Base-by-base conservation (phyloP, 2,888 invertebrate species). In the Boloria euphrosyne region DNA sequence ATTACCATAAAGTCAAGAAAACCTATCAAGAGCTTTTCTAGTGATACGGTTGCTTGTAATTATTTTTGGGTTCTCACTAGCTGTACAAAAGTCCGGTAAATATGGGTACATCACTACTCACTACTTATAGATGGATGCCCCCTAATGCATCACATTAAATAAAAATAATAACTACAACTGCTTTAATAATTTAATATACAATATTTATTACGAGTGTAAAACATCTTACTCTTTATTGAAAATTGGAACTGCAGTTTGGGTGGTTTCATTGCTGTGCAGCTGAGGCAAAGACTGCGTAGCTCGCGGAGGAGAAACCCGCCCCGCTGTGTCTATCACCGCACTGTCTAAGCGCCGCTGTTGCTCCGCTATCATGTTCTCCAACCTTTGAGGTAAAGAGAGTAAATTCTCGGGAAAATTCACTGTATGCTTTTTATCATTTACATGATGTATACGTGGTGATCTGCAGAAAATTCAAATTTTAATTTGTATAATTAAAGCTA, bases 341-440 rank as follows among this genome's bases (percentile, higher is more conserved):
- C 73, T 73, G 74, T 87, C 85, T 46, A 89, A 72, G 3, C 84
- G 76, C 38, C 80, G 76, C 68, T 84, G 87, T 66, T 89, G 89
- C 58, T 75, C 73, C 0, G 69, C 71, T 50, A 77, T 72, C 55
- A 76, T 61, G 31, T 75, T 76, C 52, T 79, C 78, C 27, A 73
- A 57, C 0, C 87, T 77, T 66, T 89, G 89, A 4, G 85, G 85
- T 13, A 88, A 74, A 1, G 88, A 86, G n/a, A 85, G 74, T 51
- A 86, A 71, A 22, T 81, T 85, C 63, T 82, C 80, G 0, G 87
- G 87, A 68, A 89, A 89, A 75, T 87, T 87, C 52, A 89, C 87
- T 1, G 83, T 81, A 4, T 85, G 79, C 68, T 88, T 87, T 69
- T 84, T 85, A 63, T 80, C 83, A 4, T 80, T 79, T 4, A 60